Evolutionary conservation across 2,113 vertebrate genomes (phyloP).

Genomic region (Phalacrocorax brasilianus): DNA sequence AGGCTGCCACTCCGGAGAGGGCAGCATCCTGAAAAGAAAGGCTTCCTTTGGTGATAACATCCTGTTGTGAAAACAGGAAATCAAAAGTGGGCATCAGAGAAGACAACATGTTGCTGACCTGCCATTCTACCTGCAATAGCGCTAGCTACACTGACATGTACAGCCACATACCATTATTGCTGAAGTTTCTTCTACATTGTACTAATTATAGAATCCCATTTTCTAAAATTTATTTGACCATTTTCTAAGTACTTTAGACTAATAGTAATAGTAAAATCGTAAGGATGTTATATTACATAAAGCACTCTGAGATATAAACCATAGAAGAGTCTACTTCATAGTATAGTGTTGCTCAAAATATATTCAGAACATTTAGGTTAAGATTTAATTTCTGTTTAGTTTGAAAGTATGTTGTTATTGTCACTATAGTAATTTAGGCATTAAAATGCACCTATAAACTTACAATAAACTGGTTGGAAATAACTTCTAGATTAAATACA

Average conservation of each 20-base stretch:
- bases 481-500: background rate
- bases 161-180: background rate
- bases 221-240: background rate
- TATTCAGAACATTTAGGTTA: background rate
- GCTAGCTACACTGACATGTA: background rate
- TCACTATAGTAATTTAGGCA: background rate
- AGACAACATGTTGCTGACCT: background rate
- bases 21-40: background rate
- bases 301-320: conserved; percentile 18
- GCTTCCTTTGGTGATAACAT: background rate
- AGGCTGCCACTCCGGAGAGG: background rate
- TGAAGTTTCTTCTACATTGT: background rate
- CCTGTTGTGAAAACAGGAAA: background rate
- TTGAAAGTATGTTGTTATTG: background rate
- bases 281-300: background rate
- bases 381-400: conserved; percentile 2
- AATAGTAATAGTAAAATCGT: background rate
- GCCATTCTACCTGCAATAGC: background rate
- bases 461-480: background rate
- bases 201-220: background rate
- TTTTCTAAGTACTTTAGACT: background rate
- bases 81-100: background rate
- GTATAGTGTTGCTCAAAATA: background rate
- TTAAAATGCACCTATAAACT: background rate
- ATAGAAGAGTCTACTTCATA: background rate